Base-by-base conservation (phyloP, 2,888 invertebrate species). In the Rotaria macrura region DNA sequence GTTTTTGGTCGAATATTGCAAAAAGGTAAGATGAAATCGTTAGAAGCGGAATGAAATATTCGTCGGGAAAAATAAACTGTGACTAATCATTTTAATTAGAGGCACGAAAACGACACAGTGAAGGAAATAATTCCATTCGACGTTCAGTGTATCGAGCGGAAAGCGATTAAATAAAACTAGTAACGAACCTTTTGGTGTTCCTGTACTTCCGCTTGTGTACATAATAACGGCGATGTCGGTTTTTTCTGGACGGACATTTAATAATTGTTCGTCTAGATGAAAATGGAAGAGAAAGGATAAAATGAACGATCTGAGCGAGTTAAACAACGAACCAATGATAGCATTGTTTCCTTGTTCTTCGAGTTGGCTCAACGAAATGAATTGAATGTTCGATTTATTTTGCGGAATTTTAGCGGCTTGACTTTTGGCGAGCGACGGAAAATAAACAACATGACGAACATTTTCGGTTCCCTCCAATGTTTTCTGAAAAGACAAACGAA, bases 121-220 rank as follows among this genome's bases (percentile, higher is more conserved):
- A n/a, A n/a, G n/a, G n/a, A n/a, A n/a, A n/a, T n/a, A n/a, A n/a
- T n/a, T n/a, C n/a, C n/a, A n/a, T n/a, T n/a, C n/a, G n/a, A n/a
- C n/a, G n/a, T n/a, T n/a, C n/a, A n/a, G n/a, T n/a, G n/a, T n/a
- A n/a, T n/a, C n/a, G n/a, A n/a, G n/a, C n/a, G n/a, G n/a, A n/a
- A n/a, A n/a, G n/a, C n/a, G n/a, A n/a, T n/a, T n/a, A n/a, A n/a
- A n/a, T n/a, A n/a, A n/a, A n/a, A n/a, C n/a, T n/a, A n/a, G n/a
- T n/a, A 47, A 47, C 47, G 14, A 47, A 65, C 86, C 97, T 92
- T 97, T 97, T 0, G 97, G 97, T 87, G 94, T 93, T 85, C 97
- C 97, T 7, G 98, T 98, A 0, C 97, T 97, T 10, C 98, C 98
- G 88, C 96, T 96, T 5, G 98, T 99, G 92, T 98, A 99, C 98